Conservation (phyloP, 2,113 vertebrate genomes). For the Colius striatus region DNA sequence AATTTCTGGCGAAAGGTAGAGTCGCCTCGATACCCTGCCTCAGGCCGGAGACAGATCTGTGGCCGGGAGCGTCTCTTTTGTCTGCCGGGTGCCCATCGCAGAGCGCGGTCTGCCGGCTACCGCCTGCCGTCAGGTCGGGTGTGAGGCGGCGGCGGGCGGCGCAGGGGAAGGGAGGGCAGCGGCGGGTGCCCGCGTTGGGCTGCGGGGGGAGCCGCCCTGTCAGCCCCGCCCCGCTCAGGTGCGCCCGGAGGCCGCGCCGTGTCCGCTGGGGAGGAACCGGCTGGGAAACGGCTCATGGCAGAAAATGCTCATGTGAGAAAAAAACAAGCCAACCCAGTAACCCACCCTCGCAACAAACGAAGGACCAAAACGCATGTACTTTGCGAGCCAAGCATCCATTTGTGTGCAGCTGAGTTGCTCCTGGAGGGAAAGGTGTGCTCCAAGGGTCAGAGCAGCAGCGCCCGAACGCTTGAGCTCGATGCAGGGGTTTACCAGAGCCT, state of each 20-base stretch:
- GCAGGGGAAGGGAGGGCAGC: neutral
- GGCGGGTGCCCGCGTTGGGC: neutral
- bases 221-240: neutral
- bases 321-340: neutral
- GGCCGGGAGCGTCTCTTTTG: neutral
- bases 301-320: neutral
- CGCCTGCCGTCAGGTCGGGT: neutral
- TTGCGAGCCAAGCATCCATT: neutral
- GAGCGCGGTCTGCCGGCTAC: neutral
- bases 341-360: neutral
- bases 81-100: neutral
- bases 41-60: neutral
- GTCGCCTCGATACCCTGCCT: neutral
- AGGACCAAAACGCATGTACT: too few relatives aligned
- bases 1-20: neutral
- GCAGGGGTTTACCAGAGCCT: neutral
- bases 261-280: neutral
- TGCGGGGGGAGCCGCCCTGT: neutral
- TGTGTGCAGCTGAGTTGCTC: neutral
- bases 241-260: neutral
- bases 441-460: neutral
- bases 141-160: neutral
- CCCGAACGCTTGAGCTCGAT: rapidly evolving
- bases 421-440: neutral
- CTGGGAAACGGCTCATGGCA: rapidly evolving